A percentile compares a stretch with the other conserved stretches of the same genome.
Evolutionary conservation across 2,113 vertebrate species (phyloP).

Genomic region (Sterrhoptilus dennistouni): DNA sequence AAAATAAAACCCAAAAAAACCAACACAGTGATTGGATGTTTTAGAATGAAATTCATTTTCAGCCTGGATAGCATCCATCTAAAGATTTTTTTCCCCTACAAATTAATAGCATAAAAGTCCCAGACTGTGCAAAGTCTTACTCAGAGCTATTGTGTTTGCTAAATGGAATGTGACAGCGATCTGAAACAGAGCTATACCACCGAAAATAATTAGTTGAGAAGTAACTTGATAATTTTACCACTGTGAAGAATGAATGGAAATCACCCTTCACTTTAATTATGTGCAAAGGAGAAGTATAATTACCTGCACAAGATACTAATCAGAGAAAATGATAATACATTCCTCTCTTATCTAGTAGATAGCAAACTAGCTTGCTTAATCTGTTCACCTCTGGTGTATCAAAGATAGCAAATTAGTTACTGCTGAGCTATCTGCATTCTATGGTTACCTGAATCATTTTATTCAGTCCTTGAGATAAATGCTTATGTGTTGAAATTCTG

Average conservation of each 20-base stretch:
- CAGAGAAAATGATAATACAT: constrained; percentile 73
- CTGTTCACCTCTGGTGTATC: constrained; percentile 63
- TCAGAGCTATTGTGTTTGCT: constrained; percentile 77
- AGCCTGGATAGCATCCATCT: constrained; percentile 77
- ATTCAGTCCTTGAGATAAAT: constrained; percentile 41
- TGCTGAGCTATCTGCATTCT: constrained; percentile 34
- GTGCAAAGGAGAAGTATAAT: constrained; percentile 77
- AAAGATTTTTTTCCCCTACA: constrained; percentile 77
- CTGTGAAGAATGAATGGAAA: constrained; percentile 74
- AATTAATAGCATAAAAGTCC: constrained; percentile 81
- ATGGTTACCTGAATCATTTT: constrained; percentile 7
- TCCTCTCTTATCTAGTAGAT: constrained; percentile 68
- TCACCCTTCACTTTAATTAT: constrained; percentile 77
- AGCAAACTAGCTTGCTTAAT: constrained; percentile 70
- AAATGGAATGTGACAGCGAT: constrained; percentile 80
- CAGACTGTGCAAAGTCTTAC: constrained; percentile 76
- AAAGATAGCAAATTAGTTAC: constrained; percentile 65
- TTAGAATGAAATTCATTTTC: constrained; percentile 79
- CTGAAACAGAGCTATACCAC: constrained; percentile 72
- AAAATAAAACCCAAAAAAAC: neutral
- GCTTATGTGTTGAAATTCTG: neutral
- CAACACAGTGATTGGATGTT: neutral
- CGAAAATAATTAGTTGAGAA: constrained; percentile 83
- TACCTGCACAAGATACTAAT: constrained; percentile 76
- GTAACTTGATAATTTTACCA: constrained; percentile 79